Conservation (phyloP, 2,113 vertebrate species). For the Petromus typicus region DNA sequence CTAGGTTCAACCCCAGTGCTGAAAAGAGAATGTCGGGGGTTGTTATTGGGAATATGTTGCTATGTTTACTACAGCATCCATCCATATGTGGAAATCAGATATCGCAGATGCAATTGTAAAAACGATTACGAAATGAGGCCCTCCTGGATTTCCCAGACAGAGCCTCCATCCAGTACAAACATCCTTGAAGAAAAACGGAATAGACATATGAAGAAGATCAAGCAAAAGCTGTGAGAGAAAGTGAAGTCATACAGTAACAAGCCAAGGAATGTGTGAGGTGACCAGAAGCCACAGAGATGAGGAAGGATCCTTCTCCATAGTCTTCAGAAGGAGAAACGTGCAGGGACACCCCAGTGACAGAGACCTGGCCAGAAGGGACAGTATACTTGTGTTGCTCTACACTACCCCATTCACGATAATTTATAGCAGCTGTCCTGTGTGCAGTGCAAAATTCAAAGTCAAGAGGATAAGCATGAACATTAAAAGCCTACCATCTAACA, state of each 20-base stretch:
- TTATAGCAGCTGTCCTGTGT: neutral
- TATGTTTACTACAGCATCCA: neutral
- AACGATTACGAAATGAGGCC: neutral
- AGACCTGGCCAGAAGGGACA: neutral
- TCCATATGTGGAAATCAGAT: neutral
- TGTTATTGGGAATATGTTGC: neutral
- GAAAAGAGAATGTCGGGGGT: neutral
- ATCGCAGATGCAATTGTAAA: neutral
- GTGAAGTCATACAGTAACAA: rapidly evolving
- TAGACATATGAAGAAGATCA: neutral
- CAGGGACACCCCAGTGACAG: rapidly evolving
- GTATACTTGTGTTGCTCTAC: neutral
- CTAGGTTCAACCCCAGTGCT: neutral
- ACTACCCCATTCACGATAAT: neutral
- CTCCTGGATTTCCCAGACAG: neutral
- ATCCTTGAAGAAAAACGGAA: neutral
- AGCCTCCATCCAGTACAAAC: neutral
- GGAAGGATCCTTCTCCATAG: neutral
- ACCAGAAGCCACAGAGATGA: neutral
- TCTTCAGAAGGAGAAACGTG: rapidly evolving
- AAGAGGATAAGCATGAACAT: neutral
- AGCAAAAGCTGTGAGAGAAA: neutral
- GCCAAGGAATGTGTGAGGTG: rapidly evolving
- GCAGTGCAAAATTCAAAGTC: neutral
- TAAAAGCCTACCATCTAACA: neutral